Base-by-base conservation (phyloP, 2,888 invertebrate genomes). In the Leucoptera coffeella region DNA sequence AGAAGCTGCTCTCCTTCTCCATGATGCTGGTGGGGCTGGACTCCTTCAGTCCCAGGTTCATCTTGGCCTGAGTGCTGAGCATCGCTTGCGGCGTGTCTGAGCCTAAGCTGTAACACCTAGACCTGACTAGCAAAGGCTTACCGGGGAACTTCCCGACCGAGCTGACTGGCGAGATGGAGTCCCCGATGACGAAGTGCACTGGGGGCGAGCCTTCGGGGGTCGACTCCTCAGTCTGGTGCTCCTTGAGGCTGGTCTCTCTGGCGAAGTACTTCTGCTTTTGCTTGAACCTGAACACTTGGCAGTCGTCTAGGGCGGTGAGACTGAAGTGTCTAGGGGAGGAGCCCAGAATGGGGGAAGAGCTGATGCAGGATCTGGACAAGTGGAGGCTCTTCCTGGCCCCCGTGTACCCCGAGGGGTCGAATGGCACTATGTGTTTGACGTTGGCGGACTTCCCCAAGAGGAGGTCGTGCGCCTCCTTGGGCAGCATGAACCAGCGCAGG, bases 401-500 rank as follows among this genome's bases (percentile, higher is more conserved):
- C 1, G 67, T 60, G 35, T 73, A 77, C 20, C 73, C 69, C 20
- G 74, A 62, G 1, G 85, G 85, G 46, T 82, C 80, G 44, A 85
- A 85, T 30, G 85, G 85, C 36, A 84, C 81, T 35, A 77, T 75
- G 30, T 85, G 83, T 55, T 85, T 85, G 6, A 85, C 84, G 42
- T 83, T 85, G 29, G 77, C 81, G 21, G 83, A 83, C 40, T 80
- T 77, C 12, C 84, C 84, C 2, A 84, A 62, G 2, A 86, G 56
- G 17, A 86, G 71, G 36, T 82, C 79, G 42, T 86, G 83, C 1
- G 90, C 90, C 64, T 93, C 92, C 45, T 84, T 83, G 1, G 91
- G 91, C 27, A 92, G 54, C 76, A 92, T 81, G 56, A 90, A 93
- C 92, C 92, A 93, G 32, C 90, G 74, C 9, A 91, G 60, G 28